Conservation (phyloP, 2,113 vertebrate species). For the Daphoenositta chrysoptera region DNA sequence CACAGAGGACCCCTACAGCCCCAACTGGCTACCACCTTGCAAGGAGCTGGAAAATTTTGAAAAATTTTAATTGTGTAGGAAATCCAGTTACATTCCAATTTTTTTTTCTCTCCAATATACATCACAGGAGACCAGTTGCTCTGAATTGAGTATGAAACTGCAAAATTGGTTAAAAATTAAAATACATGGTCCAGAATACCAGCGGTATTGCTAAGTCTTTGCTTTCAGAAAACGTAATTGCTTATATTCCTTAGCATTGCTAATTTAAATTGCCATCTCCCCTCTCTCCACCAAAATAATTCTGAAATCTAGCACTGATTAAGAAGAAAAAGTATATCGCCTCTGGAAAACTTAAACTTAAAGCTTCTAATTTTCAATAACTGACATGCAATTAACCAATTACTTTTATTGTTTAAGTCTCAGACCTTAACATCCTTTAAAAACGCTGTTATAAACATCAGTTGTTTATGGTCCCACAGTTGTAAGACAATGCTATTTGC, state of each 20-base stretch:
- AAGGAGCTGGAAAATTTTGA: neutral
- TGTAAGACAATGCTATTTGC: neutral
- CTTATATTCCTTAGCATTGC: neutral
- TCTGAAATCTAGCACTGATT: neutral
- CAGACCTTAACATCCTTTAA: neutral
- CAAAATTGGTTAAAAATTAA: neutral
- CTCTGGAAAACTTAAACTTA: neutral
- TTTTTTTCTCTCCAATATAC: neutral
- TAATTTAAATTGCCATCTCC: neutral
- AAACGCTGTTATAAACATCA: neutral
- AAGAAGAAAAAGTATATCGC: neutral
- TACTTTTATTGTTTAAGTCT: neutral
- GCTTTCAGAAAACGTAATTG: neutral
- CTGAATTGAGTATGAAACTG: neutral
- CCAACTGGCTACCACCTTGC: neutral
- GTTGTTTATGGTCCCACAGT: neutral
- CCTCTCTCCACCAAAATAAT: neutral
- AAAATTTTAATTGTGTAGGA: neutral
- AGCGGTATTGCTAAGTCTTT: neutral
- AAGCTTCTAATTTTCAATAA: neutral
- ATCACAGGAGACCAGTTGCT: neutral
- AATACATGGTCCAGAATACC: neutral
- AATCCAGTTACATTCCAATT: neutral
- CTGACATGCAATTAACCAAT: neutral
- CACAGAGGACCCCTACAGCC: neutral